Evolutionary conservation across 64 coral and sea anemone species (phyloP), one percentile per base, ranked within the genome.

Genomic region (Stichodactyla mertensii): DNA sequence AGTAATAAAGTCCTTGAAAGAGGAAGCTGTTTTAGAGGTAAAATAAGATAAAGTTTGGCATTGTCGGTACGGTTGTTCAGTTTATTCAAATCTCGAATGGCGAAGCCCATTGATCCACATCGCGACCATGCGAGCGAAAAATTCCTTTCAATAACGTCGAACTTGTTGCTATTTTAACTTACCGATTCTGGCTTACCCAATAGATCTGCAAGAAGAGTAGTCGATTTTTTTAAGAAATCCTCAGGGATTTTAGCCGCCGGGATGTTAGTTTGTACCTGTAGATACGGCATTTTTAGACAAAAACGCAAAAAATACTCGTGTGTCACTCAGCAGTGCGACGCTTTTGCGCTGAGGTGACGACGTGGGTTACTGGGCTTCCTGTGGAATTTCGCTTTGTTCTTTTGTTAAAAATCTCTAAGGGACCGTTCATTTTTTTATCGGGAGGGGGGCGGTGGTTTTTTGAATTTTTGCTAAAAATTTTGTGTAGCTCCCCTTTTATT

Each of bases 171-270:
- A 55, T 26, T 74, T 10, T 70, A 14, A 79, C 89, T 85, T 55
- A 95, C 93, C 77, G 61, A 64, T 82, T 87, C 90, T 77, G 93
- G 87, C 77, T 95, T 95, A 52, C 87, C 87, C 1, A 95, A 55
- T 23, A 95, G 83, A 3, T 87, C 45, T 60, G 89, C 89, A 23
- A 95, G 13, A 0, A 95, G 36, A 3, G 61, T 71, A 52, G 93
- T 82, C 14, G 89, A 90, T 22, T 84, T 70, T 71, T 95, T 86
- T n/a, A 92, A 54, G 83, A 95, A 95, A 22, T 95, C 77, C 11
- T 19, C 89, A 12, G 93, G 89, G 16, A 95, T 62, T 83, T 92
- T 85, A 7, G 83, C 83, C n/a, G 83, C 83, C 61, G 83, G 57
- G 15, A 85, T 64, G 54, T 85, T 85, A 13, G 83, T 85, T 85